Base-by-base conservation (phyloP, 2,888 invertebrate genomes). In the Leptinotarsa rubiginosa region DNA sequence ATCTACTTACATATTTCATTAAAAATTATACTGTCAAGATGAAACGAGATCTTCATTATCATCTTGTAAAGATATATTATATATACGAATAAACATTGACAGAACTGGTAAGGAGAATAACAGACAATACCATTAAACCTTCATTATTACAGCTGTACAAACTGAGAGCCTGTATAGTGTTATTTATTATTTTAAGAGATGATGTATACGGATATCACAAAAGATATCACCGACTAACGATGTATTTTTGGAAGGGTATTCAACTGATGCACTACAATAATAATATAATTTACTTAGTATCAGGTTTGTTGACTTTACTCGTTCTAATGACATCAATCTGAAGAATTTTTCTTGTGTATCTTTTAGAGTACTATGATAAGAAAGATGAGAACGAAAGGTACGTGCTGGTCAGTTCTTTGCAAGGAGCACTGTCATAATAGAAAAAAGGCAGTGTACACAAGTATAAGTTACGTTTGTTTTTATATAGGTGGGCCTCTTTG, bases 171-270 rank as follows among this genome's bases (percentile, higher is more conserved):
- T n/a, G n/a, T n/a, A 41, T 15, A 50, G 13, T 56, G 12, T 56
- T 56, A n/a, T 62, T 62, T 41, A 62, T 62, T 25, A 62, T 15
- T 62, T n/a, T 62, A 31, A 16, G 13, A 15, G 10, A 62, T 18
- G 62, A 16, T 41, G 25, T 3, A n/a, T 25, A 31, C n/a, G 12
- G 31, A 62, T 62, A 16, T 41, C 62, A 41, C n/a, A 62, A 10
- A 13, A 62, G 41, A n/a, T 2, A 62, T 41, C 41, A 41, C 31
- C 41, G 16, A 16, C 4, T 31, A 41, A 41, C n/a, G 3, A 4
- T 62, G n/a, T 31, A 41, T 62, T 62, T 62, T 62, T 41, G 31
- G 62, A n/a, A 41, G 62, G 3, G 62, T 62, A 31, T 62, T 62
- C 16, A 31, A 31, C 25, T 62, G 12, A 16, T 16, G 41, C 62